A percentile compares a stretch with the other conserved stretches of the same genome.
phyloP scores from a whole-genome alignment of 1,140 invertebrate genomes.

The Cherax quadricarinatus region DNA sequence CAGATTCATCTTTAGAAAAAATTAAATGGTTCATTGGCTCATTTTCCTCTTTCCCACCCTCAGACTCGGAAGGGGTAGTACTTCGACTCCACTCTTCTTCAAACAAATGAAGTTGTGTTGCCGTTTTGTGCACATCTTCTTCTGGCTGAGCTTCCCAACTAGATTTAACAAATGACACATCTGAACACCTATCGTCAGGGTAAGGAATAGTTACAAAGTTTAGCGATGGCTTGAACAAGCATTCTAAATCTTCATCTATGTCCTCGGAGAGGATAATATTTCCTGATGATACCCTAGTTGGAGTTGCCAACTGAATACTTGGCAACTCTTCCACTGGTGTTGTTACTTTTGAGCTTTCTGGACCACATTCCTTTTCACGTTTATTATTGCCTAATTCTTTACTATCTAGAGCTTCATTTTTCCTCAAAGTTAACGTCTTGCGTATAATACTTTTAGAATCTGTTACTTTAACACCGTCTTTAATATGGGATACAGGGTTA shows the following conservation, averaged over 20 bases:
- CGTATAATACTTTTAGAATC: not conserved
- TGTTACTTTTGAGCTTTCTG: not conserved
- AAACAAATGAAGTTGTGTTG: not conserved
- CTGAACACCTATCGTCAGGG: not conserved
- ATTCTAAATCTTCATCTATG: not conserved
- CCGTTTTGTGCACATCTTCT: conserved; percentile 11
- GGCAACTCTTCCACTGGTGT: not conserved
- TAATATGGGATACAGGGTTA: not conserved
- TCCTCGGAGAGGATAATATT: not conserved
- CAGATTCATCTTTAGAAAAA: not conserved
- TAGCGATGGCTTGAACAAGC: not conserved
- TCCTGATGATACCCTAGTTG: not conserved
- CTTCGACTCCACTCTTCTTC: not conserved
- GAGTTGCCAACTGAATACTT: not conserved
- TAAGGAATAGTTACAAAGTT: not conserved
- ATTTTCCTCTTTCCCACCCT: not conserved
- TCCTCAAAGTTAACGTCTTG: not conserved
- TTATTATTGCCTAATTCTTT: not conserved
- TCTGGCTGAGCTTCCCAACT: conserved; percentile 2
- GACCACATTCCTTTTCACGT: not conserved
- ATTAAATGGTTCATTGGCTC: not conserved
- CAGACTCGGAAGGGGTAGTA: not conserved
- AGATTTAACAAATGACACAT: not conserved
- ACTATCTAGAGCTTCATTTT: not conserved
- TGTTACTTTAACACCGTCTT: not conserved